A percentile compares a stretch with the other conserved stretches of the same genome.
Evolutionary conservation across 2,888 invertebrate genomes (phyloP).

Genomic region (Ashinkailepas kermadecensis): DNA sequence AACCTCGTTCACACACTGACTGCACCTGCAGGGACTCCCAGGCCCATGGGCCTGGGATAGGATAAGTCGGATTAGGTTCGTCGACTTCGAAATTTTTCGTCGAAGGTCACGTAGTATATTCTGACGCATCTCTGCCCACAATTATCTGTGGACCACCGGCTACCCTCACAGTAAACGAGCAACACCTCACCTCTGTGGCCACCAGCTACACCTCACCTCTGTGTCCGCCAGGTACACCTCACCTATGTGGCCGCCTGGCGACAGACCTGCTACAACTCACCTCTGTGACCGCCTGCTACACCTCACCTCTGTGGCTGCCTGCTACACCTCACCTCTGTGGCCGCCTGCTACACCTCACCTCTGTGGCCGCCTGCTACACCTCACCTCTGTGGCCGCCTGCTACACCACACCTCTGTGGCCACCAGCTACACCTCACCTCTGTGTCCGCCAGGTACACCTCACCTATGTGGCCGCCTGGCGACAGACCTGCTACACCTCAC

Average conservation of each 20-base stretch:
- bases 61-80: no score
- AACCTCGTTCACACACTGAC: no score
- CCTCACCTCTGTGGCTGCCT: not conserved
- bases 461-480: not conserved
- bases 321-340: not conserved
- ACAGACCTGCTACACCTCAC: no score
- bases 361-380: not conserved
- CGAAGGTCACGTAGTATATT: no score
- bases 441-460: not conserved
- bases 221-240: not conserved
- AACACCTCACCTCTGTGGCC: not conserved
- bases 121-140: no score
- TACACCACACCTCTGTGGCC: not conserved
- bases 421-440: not conserved
- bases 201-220: not conserved
- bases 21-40: no score
- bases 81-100: no score
- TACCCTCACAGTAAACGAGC: no score
- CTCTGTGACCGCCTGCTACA: not conserved
- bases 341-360: conserved; percentile 11
- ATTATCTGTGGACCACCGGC: no score
- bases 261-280: no score
- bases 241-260: not conserved
- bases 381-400: not conserved
- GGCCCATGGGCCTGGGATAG: no score